Evolutionary conservation across 2,113 vertebrate species (phyloP).

Genomic region (Mus pahari): DNA sequence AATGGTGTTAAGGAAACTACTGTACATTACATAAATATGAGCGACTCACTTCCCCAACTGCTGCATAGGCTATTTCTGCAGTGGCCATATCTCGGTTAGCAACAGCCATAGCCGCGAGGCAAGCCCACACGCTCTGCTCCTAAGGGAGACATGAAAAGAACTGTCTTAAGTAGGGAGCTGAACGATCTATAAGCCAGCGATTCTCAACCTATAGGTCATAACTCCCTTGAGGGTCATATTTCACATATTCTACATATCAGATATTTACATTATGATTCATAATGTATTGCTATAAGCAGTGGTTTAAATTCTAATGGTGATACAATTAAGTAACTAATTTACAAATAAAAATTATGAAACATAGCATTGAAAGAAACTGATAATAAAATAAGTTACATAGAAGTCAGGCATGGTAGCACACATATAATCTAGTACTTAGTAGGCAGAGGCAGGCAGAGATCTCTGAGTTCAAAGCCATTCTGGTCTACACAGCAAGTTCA

Average conservation of each 20-base stretch:
- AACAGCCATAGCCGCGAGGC: slow-evolving; percentile 97
- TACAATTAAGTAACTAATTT: slow-evolving; percentile 5
- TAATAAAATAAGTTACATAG: not conserved
- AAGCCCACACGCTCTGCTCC: slow-evolving; percentile 96
- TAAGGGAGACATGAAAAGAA: slow-evolving; percentile 76
- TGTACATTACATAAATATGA: accelerated
- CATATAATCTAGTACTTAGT: not conserved
- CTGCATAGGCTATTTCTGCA: slow-evolving; percentile 95
- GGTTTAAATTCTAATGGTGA: slow-evolving; percentile 27
- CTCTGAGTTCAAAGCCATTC: not conserved
- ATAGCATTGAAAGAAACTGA: not conserved
- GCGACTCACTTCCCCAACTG: slow-evolving; percentile 92
- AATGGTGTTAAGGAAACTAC: not conserved
- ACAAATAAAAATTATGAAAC: slow-evolving; percentile 19
- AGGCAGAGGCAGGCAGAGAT: not conserved
- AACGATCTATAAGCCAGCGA: not conserved
- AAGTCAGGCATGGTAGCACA: not conserved
- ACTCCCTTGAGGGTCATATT: not conserved
- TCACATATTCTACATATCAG: not conserved
- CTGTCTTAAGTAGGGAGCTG: not conserved
- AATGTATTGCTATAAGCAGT: slow-evolving; percentile 11
- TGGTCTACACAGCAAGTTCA: not conserved
- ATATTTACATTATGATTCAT: not conserved
- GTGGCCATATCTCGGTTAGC: slow-evolving; percentile 93
- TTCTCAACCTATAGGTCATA: not conserved